Conservation (phyloP, 2,113 vertebrate genomes). For the Agapornis roseicollis region DNA sequence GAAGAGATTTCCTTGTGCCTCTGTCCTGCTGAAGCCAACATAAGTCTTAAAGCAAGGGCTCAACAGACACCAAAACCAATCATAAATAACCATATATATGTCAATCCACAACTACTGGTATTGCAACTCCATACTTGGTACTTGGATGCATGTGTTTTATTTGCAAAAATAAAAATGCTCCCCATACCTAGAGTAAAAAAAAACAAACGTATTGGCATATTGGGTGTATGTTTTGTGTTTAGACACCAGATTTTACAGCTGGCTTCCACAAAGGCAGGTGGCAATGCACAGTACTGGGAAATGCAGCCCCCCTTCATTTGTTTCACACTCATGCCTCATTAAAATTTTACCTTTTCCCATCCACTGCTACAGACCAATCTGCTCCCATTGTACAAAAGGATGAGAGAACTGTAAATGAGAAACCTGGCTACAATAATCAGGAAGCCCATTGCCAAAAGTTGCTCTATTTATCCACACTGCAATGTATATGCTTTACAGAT, state of each 20-base stretch:
- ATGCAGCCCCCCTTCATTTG: not conserved
- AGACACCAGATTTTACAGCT: not conserved
- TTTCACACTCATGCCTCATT: not conserved
- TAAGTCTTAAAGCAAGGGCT: not conserved
- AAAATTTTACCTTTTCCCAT: not conserved
- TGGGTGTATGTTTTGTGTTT: not conserved
- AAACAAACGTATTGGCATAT: not conserved
- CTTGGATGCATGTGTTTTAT: not conserved
- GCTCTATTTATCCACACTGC: not conserved
- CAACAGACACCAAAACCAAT: not conserved
- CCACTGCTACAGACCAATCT: not conserved
- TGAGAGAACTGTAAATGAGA: not conserved
- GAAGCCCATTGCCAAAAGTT: not conserved
- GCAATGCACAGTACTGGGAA: not conserved
- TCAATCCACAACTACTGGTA: not conserved
- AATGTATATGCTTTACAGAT: constrained; percentile 1
- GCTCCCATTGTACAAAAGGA: not conserved
- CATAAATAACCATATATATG: not conserved
- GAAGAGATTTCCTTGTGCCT: not conserved
- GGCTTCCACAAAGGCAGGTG: not conserved
- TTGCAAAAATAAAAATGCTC: not conserved
- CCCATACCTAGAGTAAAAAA: not conserved
- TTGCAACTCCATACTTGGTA: not conserved
- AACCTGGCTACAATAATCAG: not conserved
- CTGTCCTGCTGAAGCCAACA: not conserved